These are phyloP conservation scores for Nasonia vitripennis DNA, from an alignment of 1,140 invertebrate species.

Conservation along the genomic window DNA sequence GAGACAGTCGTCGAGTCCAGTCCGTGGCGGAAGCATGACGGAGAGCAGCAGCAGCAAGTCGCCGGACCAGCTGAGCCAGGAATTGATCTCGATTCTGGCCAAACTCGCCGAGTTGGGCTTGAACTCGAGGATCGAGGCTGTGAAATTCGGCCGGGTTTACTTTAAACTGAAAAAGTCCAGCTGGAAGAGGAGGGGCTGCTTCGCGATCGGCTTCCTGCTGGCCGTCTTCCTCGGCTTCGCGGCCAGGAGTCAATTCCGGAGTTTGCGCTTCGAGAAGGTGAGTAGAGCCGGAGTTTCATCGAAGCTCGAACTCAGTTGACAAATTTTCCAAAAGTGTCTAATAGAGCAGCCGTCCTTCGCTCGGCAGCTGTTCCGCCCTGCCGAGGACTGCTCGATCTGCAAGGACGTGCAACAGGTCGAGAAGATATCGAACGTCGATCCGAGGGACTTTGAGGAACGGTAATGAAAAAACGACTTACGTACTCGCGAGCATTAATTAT, in stretches of 20 bases:
- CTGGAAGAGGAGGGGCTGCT: background rate
- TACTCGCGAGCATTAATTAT: no score
- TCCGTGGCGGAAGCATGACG: constrained; percentile 12
- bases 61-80: background rate
- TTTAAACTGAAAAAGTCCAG: background rate
- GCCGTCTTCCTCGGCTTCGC: background rate
- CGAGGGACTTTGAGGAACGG: constrained; percentile 81
- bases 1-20: constrained; percentile 2
- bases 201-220: background rate
- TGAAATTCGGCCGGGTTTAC: background rate
- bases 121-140: background rate
- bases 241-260: background rate
- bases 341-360: constrained; percentile 77
- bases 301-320: background rate
- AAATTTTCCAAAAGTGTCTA: constrained; percentile 75
- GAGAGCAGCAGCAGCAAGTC: constrained; percentile 17
- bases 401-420: constrained; percentile 78
- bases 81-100: background rate
- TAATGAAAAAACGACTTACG: constrained; percentile 53
- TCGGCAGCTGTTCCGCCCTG: constrained; percentile 81
- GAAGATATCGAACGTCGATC: constrained; percentile 80
- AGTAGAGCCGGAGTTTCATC: background rate
- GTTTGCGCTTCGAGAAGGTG: constrained; percentile 9
- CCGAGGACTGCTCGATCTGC: constrained; percentile 86
- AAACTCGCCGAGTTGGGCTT: background rate